Base-by-base conservation (phyloP, 2,888 invertebrate species). In the Thalpophila matura region DNA sequence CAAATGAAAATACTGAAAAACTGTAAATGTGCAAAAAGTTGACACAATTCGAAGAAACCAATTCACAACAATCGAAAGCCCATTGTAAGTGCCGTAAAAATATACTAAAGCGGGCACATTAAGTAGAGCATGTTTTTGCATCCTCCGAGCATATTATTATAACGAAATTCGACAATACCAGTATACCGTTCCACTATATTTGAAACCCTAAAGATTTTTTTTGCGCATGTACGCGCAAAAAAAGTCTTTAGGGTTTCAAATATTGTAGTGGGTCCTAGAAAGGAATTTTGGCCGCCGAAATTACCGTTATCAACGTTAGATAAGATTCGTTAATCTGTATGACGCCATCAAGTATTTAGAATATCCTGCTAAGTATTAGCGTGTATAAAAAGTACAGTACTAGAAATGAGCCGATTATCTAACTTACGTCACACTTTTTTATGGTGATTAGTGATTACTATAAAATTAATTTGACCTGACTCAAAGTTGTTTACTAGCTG, bases 261-360 rank as follows among this genome's bases (percentile, higher is more conserved):
- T n/a, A n/a, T n/a, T n/a, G n/a, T n/a, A n/a, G n/a, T n/a, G n/a
- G n/a, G n/a, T 79, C 79, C 65, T 45, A 37, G 68, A 71, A 71
- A 45, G 64, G 62, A 50, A 50, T 75, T 75, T 80, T 79, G 67
- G 79, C 74, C 78, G 81, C 78, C 59, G 54, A 77, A 64, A 71
- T 67, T 63, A 62, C 65, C 70, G 82, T 86, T 88, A 90, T 89
- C 90, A 80, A 50, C 46, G 24, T 67, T 69, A 83, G 91, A 92
- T 92, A 90, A 91, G 86, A 84, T 87, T 86, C 73, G 61, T 77
- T 88, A 88, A 91, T 90, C 89, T 84, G 57, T 58, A 79, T 88
- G 89, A 87, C 87, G 88, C 69, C 84, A 88, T 79, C 37, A 53
- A 74, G 50, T 73, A 66, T 70, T 77, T 74, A 68, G 55, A 76